Percentiles rank a stretch among this genome's conserved stretches.
phyloP scores from a whole-genome alignment of 92 coral and sea anemone species.

The Palythoa grandis region DNA sequence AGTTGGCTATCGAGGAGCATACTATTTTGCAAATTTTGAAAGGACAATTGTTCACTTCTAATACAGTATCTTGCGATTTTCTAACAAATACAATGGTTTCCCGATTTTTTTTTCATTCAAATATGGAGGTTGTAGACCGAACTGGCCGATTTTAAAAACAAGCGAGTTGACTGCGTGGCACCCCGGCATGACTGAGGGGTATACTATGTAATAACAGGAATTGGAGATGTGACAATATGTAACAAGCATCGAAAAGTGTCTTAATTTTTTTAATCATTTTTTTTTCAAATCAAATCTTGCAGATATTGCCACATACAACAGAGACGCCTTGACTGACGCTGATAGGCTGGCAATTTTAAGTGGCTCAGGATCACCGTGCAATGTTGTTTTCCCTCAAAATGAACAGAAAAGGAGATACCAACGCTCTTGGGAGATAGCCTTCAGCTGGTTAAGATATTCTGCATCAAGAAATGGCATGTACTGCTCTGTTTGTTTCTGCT shows the following conservation, averaged over 20 bases:
- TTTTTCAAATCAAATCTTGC: slow-evolving; percentile 43
- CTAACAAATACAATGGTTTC: slow-evolving; percentile 37
- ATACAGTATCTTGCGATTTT: slow-evolving; percentile 40
- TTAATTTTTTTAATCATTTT: slow-evolving; percentile 29
- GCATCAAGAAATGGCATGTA: slow-evolving; percentile 37
- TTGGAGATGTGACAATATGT: slow-evolving; percentile 35
- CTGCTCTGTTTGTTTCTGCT: slow-evolving; percentile 46
- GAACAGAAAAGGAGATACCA: slow-evolving; percentile 44
- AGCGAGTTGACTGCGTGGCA: slow-evolving; percentile 42
- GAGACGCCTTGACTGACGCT: slow-evolving; percentile 41
- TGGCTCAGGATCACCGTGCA: slow-evolving; percentile 28
- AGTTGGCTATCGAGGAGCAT: slow-evolving; percentile 36
- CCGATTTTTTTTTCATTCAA: slow-evolving; percentile 38
- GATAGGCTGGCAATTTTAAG: slow-evolving; percentile 37
- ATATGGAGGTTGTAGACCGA: slow-evolving; percentile 45
- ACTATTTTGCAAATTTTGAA: slow-evolving; percentile 37
- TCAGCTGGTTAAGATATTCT: slow-evolving; percentile 29
- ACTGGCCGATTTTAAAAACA: slow-evolving; percentile 46
- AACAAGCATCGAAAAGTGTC: slow-evolving; percentile 45
- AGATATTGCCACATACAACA: slow-evolving; percentile 35
- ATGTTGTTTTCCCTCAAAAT: slow-evolving; percentile 37
- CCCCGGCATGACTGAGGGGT: slow-evolving; percentile 51
- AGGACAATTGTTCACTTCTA: slow-evolving; percentile 34
- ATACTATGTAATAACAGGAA: slow-evolving; percentile 44
- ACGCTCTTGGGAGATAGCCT: slow-evolving; percentile 32